Evolutionary conservation across 2,888 invertebrate genomes (phyloP).

Genomic region (Sturmia bella): DNA sequence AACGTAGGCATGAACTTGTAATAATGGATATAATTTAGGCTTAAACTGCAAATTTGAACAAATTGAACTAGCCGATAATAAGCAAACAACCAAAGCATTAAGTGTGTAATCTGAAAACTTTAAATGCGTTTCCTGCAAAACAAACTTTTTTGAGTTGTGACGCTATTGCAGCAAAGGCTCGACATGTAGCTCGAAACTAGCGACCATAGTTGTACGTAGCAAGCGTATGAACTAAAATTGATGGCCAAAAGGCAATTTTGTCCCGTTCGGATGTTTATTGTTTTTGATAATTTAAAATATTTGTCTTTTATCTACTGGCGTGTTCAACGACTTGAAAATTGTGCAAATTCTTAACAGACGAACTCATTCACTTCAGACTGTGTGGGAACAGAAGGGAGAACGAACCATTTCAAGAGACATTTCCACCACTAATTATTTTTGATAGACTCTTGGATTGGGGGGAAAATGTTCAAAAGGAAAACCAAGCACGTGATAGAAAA

Average conservation of each 20-base stretch:
- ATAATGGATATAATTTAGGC: too few relatives aligned
- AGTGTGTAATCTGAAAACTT: too few relatives aligned
- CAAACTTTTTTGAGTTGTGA: too few relatives aligned
- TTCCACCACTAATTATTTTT: slow-evolving; percentile 1
- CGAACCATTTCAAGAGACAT: slow-evolving; percentile 1
- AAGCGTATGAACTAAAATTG: background rate
- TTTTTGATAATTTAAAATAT: slow-evolving; percentile 28
- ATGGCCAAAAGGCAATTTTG: slow-evolving; percentile 4
- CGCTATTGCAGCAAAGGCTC: too few relatives aligned
- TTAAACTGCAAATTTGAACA: too few relatives aligned
- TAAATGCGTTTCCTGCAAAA: too few relatives aligned
- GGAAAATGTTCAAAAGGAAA: slow-evolving; percentile 1
- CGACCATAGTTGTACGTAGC: too few relatives aligned
- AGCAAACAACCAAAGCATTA: too few relatives aligned
- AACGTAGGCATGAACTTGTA: too few relatives aligned
- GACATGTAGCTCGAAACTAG: too few relatives aligned
- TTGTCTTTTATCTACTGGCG: slow-evolving; percentile 9
- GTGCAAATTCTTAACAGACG: slow-evolving; percentile 62
- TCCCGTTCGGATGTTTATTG: slow-evolving; percentile 15
- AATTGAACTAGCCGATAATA: too few relatives aligned
- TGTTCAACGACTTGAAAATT: slow-evolving; percentile 60
- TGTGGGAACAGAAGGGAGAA: background rate
- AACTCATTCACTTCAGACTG: slow-evolving; percentile 31
- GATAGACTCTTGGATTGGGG: background rate
- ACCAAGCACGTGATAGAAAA: slow-evolving; percentile 1